Evolutionary conservation across 2,797 vertebrate species (phyloP), one percentile per base, ranked within the genome.

Genomic region (Tenualosa thibaudeaui): DNA sequence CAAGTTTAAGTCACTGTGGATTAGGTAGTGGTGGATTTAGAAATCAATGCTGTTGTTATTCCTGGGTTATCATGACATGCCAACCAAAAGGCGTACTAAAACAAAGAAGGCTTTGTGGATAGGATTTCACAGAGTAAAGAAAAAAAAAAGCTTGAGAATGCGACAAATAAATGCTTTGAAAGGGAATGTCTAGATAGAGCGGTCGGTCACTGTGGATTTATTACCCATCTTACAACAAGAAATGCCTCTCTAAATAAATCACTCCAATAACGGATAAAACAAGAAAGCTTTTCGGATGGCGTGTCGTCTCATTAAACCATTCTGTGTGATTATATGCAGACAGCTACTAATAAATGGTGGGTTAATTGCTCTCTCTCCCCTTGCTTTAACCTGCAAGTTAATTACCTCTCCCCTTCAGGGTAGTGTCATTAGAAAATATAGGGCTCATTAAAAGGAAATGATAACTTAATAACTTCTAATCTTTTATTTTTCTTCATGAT

Each of bases 401-500:
- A 94, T 95, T 93, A 93, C 90, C 90, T 90, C 71, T 90, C 91
- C 94, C 91, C 93, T 94, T 92, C 88, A 89, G 92, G 94, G 91
- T 85, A 90, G 90, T 85, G 88, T 93, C 90, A 90, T 92, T 93
- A 93, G 86, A 92, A 92, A 88, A 91, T 92, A 92, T 89, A 91
- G 92, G 89, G 85, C 89, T 92, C 92, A 93, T 95, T 94, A 94
- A 94, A 94, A 91, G 90, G 90, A 93, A 94, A 93, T 86, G 86
- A 90, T 90, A 90, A 94, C 94, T 94, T 93, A 93, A 94, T 94
- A 93, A 92, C 84, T 90, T 93, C 17, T 78, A 46, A 78, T 78
- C 71, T 78, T 17, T 46, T 78, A 78, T 78, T 78, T 71, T 78
- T 43, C 40, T 62, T 78, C 22, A 40, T 40, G 71, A 78, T 46